Base-by-base conservation (phyloP, 2,797 vertebrate genomes). In the Leuciscus waleckii region DNA sequence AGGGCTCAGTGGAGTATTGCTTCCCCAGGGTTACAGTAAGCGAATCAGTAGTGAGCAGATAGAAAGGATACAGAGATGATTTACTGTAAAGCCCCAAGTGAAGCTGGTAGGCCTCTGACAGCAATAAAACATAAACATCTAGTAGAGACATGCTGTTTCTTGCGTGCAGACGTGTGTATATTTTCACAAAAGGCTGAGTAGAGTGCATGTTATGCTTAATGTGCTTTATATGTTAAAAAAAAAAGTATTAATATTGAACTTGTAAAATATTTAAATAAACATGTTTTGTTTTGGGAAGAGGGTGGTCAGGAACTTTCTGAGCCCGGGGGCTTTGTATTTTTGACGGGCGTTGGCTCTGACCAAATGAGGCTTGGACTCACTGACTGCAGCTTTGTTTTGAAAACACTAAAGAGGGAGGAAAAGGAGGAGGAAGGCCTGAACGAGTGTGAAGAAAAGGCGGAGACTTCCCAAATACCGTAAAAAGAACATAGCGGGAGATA, bases 381-480 rank as follows among this genome's bases (percentile, higher is more conserved):
- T 88, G 87, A 89, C 86, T 89, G 79, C 71, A 81, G 86, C 87
- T 89, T 89, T 90, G 89, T 90, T 87, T 87, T 81, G 83, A 81
- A 84, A 79, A 86, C 79, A 75, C 78, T 32, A 58, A 78, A 41
- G 74, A 88, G 83, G 67, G 84, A 88, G 76, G 83, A 32, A 70
- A 56, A 54, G 73, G 61, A 68, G 81, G 58, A 79, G 79, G 49
- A 69, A 78, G 43, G 61, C 13, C 73, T 21, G 43, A 86, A 84
- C 13, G 54, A 89, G 85, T 71, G 65, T 49, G 56, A 85, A 76
- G 56, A 74, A 89, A 82, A 89, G 71, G 85, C 75, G 75, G 84
- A 87, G 83, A 88, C 82, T 89, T 90, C 84, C 87, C 87, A 87
- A 88, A 88, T 76, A 68, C 79, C 19, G n/a, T 81, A 71, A 87